Evolutionary conservation across 2,888 invertebrate genomes (phyloP).

Genomic region (Lithophane semibrunnea): DNA sequence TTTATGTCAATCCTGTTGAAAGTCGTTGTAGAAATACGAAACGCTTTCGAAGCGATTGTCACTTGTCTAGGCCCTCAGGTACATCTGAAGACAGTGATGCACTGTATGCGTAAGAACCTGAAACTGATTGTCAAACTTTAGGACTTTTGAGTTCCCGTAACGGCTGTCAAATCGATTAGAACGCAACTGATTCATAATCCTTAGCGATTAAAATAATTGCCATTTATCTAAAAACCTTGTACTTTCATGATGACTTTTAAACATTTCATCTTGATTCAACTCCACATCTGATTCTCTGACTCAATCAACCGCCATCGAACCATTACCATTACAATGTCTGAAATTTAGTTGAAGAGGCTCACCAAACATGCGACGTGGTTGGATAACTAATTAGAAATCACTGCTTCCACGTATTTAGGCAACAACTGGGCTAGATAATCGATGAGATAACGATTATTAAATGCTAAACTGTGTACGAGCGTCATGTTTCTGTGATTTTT

Average conservation of each 20-base stretch:
- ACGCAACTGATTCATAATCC: background rate
- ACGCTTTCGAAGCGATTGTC: too few species aligned
- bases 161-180: too few species aligned
- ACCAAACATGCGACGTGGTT: constrained; percentile 24
- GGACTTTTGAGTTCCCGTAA: too few species aligned
- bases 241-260: background rate
- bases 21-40: too few species aligned
- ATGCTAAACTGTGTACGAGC: constrained; percentile 41
- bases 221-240: too few species aligned
- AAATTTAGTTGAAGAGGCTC: constrained; percentile 51
- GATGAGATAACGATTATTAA: constrained; percentile 59
- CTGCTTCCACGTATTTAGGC: constrained; percentile 40
- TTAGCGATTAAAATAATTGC: background rate
- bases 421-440: constrained; percentile 36
- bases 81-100: background rate
- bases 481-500: constrained; percentile 30
- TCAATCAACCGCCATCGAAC: constrained; percentile 1
- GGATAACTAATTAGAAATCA: constrained; percentile 52
- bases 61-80: too few species aligned
- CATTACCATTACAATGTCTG: constrained; percentile 14
- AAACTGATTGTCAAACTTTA: background rate
- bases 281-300: background rate
- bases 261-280: background rate
- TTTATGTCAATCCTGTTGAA: too few species aligned
- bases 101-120: background rate